Percentiles rank a stretch among this genome's conserved stretches.
Evolutionary conservation across 2,888 invertebrate genomes (phyloP).

Genomic region (Patella depressa): DNA sequence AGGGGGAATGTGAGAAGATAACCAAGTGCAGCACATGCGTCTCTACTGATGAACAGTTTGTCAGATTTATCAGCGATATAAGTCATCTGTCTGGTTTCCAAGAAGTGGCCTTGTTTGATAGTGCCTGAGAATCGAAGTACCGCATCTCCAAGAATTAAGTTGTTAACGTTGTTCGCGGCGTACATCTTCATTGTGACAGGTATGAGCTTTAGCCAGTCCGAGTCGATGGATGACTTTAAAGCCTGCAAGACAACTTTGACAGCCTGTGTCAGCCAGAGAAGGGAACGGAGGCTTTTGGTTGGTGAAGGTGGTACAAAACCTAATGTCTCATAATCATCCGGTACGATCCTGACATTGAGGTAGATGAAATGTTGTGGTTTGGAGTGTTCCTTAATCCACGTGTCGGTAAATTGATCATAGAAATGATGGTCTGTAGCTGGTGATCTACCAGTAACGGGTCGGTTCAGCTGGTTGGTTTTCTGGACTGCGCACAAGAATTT

Average conservation of each 20-base stretch:
- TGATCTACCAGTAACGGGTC: not conserved
- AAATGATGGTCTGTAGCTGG: slow-evolving; percentile 43
- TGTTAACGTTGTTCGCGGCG: slow-evolving; percentile 47
- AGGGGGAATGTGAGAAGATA: slow-evolving; percentile 41
- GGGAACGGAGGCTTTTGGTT: slow-evolving; percentile 21
- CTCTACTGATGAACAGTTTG: slow-evolving; percentile 47
- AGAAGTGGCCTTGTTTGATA: slow-evolving; percentile 3
- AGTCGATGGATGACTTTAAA: slow-evolving; percentile 40
- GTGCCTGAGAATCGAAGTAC: slow-evolving; percentile 40
- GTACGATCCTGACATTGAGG: slow-evolving; percentile 19
- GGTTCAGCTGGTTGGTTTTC: not conserved
- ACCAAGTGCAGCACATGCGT: slow-evolving; percentile 46
- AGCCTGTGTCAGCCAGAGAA: slow-evolving; percentile 47
- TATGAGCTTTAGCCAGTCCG: slow-evolving; percentile 37
- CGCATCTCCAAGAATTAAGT: slow-evolving; percentile 48
- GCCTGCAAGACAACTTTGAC: slow-evolving; percentile 48
- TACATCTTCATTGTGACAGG: slow-evolving; percentile 52
- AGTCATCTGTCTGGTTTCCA: slow-evolving; percentile 47
- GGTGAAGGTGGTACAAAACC: slow-evolving; percentile 28
- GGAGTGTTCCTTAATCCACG: slow-evolving; percentile 32
- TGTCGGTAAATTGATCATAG: slow-evolving; percentile 35
- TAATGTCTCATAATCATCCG: slow-evolving; percentile 34
- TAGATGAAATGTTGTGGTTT: slow-evolving; percentile 40
- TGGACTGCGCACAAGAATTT: slow-evolving; percentile 10
- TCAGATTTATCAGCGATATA: slow-evolving; percentile 50